Conservation (phyloP, 2,113 vertebrate species). For the Pyrgilauda ruficollis region DNA sequence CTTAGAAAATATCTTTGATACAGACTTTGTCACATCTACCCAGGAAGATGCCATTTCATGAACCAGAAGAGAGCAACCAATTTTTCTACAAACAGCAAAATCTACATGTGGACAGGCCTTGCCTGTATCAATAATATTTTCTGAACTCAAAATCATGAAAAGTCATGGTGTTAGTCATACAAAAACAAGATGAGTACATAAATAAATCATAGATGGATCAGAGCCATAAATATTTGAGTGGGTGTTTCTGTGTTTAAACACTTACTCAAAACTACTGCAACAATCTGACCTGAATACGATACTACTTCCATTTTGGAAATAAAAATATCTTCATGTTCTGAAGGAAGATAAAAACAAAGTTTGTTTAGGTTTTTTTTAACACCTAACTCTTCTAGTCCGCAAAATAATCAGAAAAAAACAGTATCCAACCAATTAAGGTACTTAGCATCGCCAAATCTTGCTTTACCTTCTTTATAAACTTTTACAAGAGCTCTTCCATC, state of each 20-base stretch:
- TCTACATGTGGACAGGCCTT: not conserved
- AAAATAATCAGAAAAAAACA: not conserved
- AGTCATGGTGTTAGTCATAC: not conserved
- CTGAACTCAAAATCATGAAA: not conserved
- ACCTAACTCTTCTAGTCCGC: not conserved
- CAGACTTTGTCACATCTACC: not conserved
- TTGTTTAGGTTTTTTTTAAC: not conserved
- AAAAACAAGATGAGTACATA: not conserved
- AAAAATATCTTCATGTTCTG: not conserved
- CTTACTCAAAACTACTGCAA: not conserved
- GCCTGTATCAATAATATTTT: not conserved
- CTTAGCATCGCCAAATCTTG: not conserved
- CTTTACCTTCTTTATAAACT: not conserved
- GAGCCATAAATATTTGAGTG: not conserved
- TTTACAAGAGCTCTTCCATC: not conserved
- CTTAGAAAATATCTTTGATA: not conserved
- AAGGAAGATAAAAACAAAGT: not conserved
- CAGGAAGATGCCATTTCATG: not conserved
- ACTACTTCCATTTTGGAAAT: not conserved
- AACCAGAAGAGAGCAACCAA: not conserved
- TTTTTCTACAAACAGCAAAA: not conserved
- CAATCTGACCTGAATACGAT: not conserved
- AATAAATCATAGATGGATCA: not conserved
- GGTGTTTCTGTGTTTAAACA: not conserved
- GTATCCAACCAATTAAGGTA: not conserved